A percentile compares a stretch with the other conserved stretches of the same genome.
phyloP scores from a whole-genome alignment of 2,113 vertebrate genomes.

The Microtus richardsoni region DNA sequence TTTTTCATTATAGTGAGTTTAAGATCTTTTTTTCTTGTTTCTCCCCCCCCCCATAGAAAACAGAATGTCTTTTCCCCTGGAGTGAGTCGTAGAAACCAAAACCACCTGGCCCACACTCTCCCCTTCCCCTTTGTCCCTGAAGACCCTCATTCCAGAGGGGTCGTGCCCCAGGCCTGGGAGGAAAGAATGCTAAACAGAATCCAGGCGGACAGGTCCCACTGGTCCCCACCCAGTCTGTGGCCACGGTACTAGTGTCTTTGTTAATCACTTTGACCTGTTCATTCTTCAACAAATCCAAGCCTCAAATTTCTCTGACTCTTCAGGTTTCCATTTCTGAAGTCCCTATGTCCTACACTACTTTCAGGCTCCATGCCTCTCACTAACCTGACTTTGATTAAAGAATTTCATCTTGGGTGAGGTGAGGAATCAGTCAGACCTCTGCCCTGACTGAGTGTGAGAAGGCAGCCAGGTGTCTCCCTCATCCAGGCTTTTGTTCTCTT shows the following conservation, averaged over 20 bases:
- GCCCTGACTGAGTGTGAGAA: background rate
- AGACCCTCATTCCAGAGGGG: background rate
- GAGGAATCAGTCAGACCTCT: background rate
- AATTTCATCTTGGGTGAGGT: too few relatives aligned
- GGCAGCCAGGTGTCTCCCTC: background rate
- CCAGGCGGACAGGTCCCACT: background rate
- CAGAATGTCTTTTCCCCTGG: background rate
- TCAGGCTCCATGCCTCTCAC: background rate
- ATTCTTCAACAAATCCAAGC: background rate
- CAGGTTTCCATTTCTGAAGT: background rate
- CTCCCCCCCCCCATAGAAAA: background rate
- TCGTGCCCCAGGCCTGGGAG: background rate
- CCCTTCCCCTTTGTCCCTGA: background rate
- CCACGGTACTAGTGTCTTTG: background rate
- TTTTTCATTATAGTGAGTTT: slow-evolving; percentile 46
- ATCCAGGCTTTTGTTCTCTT: background rate
- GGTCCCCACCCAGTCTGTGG: background rate
- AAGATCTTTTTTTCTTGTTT: slow-evolving; percentile 31
- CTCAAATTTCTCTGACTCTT: background rate
- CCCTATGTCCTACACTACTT: too few relatives aligned
- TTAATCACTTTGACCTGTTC: background rate
- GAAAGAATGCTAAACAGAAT: background rate
- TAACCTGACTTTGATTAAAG: background rate
- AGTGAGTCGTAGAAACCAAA: background rate
- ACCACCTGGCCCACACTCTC: background rate